Conservation (phyloP, 2,888 invertebrate genomes). For the Polietes domitor region DNA sequence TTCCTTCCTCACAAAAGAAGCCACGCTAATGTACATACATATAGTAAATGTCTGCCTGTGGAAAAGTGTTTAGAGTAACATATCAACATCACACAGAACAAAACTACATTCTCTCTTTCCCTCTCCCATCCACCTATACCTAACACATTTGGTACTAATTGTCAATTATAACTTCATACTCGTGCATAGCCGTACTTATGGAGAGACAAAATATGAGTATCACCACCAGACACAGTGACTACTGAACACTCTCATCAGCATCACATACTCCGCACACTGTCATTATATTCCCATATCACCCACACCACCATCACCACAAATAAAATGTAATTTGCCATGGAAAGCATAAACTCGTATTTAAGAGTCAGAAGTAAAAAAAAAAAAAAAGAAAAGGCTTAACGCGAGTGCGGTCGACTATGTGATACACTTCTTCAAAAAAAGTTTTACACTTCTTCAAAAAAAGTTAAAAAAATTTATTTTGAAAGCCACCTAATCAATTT, state of each 20-base stretch:
- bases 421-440: no score
- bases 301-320: background rate
- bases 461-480: no score
- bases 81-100: background rate
- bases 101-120: background rate
- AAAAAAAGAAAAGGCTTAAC: no score
- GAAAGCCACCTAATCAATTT: no score
- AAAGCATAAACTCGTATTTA: conserved; percentile 8
- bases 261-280: background rate
- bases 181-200: background rate
- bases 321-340: conserved; percentile 4
- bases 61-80: background rate
- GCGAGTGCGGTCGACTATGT: no score
- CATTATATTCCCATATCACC: conserved; percentile 4
- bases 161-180: conserved; percentile 58
- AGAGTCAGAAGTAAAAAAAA: background rate
- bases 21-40: no score
- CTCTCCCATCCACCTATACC: conserved; percentile 7
- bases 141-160: conserved; percentile 44
- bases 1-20: no score
- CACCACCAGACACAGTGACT: conserved; percentile 11
- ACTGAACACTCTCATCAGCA: background rate
- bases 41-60: background rate
- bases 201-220: conserved; percentile 11
- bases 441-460: no score